Evolutionary conservation across 2,888 invertebrate species (phyloP).

Genomic region (Callosobruchus maculatus): DNA sequence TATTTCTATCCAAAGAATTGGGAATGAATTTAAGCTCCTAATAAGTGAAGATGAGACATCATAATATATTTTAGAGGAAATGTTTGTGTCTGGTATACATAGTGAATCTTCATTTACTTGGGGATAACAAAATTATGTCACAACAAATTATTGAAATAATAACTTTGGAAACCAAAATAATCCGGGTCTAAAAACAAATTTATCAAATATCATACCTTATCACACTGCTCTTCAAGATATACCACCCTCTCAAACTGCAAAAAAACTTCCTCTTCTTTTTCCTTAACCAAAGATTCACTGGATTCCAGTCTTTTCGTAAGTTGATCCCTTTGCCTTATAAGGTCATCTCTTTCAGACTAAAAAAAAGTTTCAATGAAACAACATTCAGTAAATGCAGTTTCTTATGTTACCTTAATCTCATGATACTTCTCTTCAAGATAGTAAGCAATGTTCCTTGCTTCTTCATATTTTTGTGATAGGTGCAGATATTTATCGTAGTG

Average conservation of each 20-base stretch:
- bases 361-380: slow-evolving; percentile 2
- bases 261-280: slow-evolving; percentile 61
- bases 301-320: slow-evolving; percentile 55
- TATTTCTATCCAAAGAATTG: too few species aligned
- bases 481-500: slow-evolving; percentile 62
- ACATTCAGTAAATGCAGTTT: neutral
- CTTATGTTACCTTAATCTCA: slow-evolving; percentile 56
- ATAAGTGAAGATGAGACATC: too few species aligned
- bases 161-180: too few species aligned
- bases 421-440: slow-evolving; percentile 63
- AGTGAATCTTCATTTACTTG: too few species aligned
- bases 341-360: slow-evolving; percentile 53
- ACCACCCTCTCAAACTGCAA: slow-evolving; percentile 57
- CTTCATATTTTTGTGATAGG: slow-evolving; percentile 60
- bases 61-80: too few species aligned
- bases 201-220: slow-evolving; percentile 52
- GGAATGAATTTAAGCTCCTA: too few species aligned
- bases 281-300: slow-evolving; percentile 55
- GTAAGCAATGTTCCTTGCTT: slow-evolving; percentile 58
- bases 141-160: too few species aligned
- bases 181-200: too few species aligned
- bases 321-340: slow-evolving; percentile 52
- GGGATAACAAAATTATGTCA: too few species aligned
- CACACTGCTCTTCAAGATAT: slow-evolving; percentile 57
- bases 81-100: too few species aligned